phyloP scores from a whole-genome alignment of 2,888 invertebrate genomes.

The Trissolcus japonicus region DNA sequence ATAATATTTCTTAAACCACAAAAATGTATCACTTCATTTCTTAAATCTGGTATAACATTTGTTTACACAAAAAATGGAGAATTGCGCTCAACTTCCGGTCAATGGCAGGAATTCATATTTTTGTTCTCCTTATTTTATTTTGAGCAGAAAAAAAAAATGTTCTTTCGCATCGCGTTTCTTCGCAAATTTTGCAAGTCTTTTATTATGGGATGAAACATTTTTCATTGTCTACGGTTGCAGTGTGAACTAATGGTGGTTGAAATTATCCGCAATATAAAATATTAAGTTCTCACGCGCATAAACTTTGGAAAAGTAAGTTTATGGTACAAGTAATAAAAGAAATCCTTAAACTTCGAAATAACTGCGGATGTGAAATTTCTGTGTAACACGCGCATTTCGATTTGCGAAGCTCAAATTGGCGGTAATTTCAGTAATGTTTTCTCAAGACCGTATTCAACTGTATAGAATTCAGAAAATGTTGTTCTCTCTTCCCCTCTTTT shows the following conservation, averaged over 20 bases:
- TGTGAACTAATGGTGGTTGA: neutral
- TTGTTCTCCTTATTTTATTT: neutral
- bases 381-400: slow-evolving; percentile 68
- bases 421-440: slow-evolving; percentile 75
- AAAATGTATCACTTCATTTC: too few species aligned
- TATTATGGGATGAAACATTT: neutral
- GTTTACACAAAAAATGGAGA: too few species aligned
- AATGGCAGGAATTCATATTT: too few species aligned
- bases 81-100: too few species aligned
- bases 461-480: slow-evolving; percentile 63
- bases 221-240: too few species aligned
- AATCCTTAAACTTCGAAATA: too few species aligned
- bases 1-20: too few species aligned
- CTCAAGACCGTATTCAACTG: slow-evolving; percentile 66
- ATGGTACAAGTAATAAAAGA: slow-evolving; percentile 60
- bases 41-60: too few species aligned
- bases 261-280: slow-evolving; percentile 11
- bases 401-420: slow-evolving; percentile 74
- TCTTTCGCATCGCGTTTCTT: neutral
- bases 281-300: slow-evolving; percentile 20
- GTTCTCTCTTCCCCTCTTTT: neutral
- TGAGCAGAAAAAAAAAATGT: neutral
- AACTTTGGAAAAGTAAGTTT: slow-evolving; percentile 34
- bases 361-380: too few species aligned
- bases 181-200: neutral